Base-by-base conservation (phyloP, 2,113 vertebrate genomes). In the Cynopterus brachyotis region DNA sequence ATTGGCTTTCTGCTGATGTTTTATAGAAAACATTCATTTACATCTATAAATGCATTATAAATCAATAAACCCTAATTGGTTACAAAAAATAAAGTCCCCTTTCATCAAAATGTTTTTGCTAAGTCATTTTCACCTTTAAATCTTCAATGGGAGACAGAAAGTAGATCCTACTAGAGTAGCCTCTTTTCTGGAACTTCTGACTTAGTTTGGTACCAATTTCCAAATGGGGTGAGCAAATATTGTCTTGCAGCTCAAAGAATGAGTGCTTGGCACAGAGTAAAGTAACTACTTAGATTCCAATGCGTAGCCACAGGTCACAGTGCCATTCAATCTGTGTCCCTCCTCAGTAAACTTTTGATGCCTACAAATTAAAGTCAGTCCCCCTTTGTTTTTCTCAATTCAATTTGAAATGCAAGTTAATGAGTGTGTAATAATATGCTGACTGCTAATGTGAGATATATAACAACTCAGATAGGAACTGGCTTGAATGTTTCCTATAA, bases 91-190 rank as follows among this genome's bases (percentile, higher is more conserved):
- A 30, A 73, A 32, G 1, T 30, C 4, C 24, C 72, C n/a, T 93
- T 64, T 66, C 35, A 64, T 47, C 55, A 81, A 40, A 83, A 67
- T 55, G 4, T 42, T 95, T 95, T 82, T 96, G 94, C 92, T 59
- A 93, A 72, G 92, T 97, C 95, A 96, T 76, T 15, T 76, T 97
- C 91, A 96, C 35, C 32, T 64, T 73, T 78, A 66, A 45, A 35
- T 87, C 92, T 92, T 79, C 57, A 66, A 53, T 92, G 76, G 26
- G 53, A 86, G 62, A 62, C 57, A 30, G 30, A 69, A 32, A 75
- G 47, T 47, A 75, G 40, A 13, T 70, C 30, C 91, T 79, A 40
- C 79, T 55, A 20, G 15, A 10, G 28, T 67, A 35, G 47, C 11
- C 11, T 60, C 30, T 80, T 84, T 70, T 17, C 13, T 50, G 40